phyloP scores from a whole-genome alignment of 1,140 invertebrate genomes.

The Drosophila mojavensis region DNA sequence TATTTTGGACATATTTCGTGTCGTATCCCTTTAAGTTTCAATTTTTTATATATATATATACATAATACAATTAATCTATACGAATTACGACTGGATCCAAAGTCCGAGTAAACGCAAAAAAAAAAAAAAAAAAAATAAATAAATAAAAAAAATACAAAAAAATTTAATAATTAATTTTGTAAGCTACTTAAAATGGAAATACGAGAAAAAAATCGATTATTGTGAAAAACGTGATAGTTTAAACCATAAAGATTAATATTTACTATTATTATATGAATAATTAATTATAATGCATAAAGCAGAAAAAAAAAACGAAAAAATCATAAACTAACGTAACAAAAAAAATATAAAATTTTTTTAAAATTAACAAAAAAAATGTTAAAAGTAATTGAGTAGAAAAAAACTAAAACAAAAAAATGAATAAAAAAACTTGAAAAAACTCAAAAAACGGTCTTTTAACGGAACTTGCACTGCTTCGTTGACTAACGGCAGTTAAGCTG shows the following conservation, averaged over 20 bases:
- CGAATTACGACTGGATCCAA: slow-evolving; percentile 59
- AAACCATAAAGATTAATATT: slow-evolving; percentile 82
- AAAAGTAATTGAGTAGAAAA: slow-evolving; percentile 79
- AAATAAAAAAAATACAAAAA: background rate
- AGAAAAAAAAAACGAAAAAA: slow-evolving; percentile 7
- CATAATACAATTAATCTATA: slow-evolving; percentile 47
- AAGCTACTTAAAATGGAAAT: slow-evolving; percentile 78
- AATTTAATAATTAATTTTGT: slow-evolving; percentile 62
- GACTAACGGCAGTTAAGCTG: background rate
- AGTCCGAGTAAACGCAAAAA: slow-evolving; percentile 45
- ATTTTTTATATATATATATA: slow-evolving; percentile 58
- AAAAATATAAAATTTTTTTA: slow-evolving; percentile 76
- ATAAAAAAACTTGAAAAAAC: slow-evolving; percentile 81
- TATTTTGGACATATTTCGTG: slow-evolving; percentile 37
- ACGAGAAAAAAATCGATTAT: slow-evolving; percentile 71
- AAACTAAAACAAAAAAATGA: slow-evolving; percentile 82
- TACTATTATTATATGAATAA: slow-evolving; percentile 83
- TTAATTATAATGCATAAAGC: slow-evolving; percentile 72
- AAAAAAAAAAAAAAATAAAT: slow-evolving; percentile 24
- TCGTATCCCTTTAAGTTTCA: slow-evolving; percentile 67
- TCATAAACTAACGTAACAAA: slow-evolving; percentile 79
- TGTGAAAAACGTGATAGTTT: slow-evolving; percentile 82
- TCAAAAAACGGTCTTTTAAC: slow-evolving; percentile 21
- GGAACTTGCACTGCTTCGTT: background rate
- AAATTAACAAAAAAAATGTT: slow-evolving; percentile 80